Evolutionary conservation across 92 coral and sea anemone genomes (phyloP), one percentile per base, ranked within the genome.

Genomic region (Porites lobata): DNA sequence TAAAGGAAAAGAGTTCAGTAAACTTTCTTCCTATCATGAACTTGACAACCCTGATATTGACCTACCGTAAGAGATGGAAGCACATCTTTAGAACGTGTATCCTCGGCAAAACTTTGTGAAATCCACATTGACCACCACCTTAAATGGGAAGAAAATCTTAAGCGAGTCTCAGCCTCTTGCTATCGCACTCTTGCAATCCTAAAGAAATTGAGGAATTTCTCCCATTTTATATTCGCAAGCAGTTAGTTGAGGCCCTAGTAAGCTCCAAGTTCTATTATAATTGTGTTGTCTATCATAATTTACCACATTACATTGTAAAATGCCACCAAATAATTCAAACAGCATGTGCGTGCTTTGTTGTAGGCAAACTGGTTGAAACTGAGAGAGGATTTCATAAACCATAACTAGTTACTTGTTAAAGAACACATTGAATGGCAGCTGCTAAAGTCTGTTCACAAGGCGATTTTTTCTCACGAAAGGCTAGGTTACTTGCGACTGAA

Each of bases 361-460:
- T 38, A 3, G 47, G 47, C 47, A 38, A 77, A 69, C 67, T 76
- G 76, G 89, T 67, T 22, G 57, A 50, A 22, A 22, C 24, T 22
- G 24, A 43, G 65, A 14, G 83, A 76, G 52, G 89, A 85, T 76
- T 20, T 76, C 20, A 50, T 76, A 22, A 76, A 50, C 76, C 83
- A 76, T 0, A 85, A 66, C 21, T 85, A 64, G 77, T 21, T 85
- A 59, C 83, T 83, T 0, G 89, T 85, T 65, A 85, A 85, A 64
- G 89, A 85, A 58, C 53, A 76, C 12, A 20, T 76, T 12, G 69
- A 38, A 38, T 38, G 47, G 5, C 47, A 38, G 47, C 47, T 38
- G 47, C 47, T 38, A 32, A 32, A 32, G 29, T 20, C 51, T 22
- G 67, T 66, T 65, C 89, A 85, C 15, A 85, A 85, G 78, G 57